Evolutionary conservation across 1,140 invertebrate genomes (phyloP), one percentile per base, ranked within the genome.

Genomic region (Drosophila sucinea): DNA sequence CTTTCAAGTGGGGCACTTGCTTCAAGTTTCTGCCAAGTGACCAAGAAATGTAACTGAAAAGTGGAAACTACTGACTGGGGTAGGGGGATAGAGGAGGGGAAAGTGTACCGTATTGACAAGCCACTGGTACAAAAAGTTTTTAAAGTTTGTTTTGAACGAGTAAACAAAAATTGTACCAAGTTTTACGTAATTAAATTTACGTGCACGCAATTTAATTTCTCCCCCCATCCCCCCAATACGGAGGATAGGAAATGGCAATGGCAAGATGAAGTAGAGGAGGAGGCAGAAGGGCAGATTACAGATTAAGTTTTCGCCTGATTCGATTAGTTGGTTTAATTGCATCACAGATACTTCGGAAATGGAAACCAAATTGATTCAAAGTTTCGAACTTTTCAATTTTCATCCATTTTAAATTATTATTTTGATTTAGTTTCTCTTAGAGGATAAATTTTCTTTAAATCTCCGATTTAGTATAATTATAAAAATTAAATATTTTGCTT

Each of bases 61-160:
- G 35, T 38, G 35, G 35, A 38, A 38, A 38, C 35, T 38, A 38
- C 35, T 38, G 10, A 38, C 35, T 38, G 65, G 56, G 33, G n/a
- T 47, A 29, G 57, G 30, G 54, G 33, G 35, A 30, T 3, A 40
- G 38, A 3, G 17, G 3, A 32, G 4, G 29, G 44, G 7, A 5
- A 5, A 51, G 41, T 40, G 51, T n/a, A 54, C 68, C 67, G 79
- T 83, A 86, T 82, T 83, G 77, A 89, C 76, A 89, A 87, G 64
- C 67, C 82, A 29, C 55, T 32, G 68, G 66, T 60, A 51, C 44
- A 51, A 27, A 85, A 86, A 85, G 75, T 62, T 84, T 87, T 78
- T 89, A 89, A 87, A 87, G 83, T 87, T 87, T 84, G 83, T 87
- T 87, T 63, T 89, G 83, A 89, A 72, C 84, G 68, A 90, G 84